phyloP scores from a whole-genome alignment of 2,113 vertebrate genomes.

The Embiotoca jacksoni region DNA sequence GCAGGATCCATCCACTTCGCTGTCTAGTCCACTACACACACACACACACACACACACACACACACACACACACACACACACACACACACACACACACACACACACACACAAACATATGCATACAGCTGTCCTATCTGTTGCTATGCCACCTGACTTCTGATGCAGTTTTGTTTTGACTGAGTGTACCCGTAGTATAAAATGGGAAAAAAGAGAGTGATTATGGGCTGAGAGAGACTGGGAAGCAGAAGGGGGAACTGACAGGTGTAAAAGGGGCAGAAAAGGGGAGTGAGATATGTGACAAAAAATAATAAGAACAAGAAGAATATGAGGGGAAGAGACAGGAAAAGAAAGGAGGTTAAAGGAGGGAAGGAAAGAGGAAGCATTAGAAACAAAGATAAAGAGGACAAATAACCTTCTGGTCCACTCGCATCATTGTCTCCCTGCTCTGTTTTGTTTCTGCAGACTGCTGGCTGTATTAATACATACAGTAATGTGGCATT shows the following conservation, averaged over 20 bases:
- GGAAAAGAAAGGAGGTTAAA: not conserved
- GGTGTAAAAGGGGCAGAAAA: not conserved
- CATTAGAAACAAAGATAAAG: not conserved
- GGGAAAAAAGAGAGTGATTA: not conserved
- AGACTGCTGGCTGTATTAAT: slow-evolving; percentile 38
- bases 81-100: slow-evolving; percentile 29
- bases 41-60: slow-evolving; percentile 16
- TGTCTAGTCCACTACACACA: slow-evolving; percentile 41
- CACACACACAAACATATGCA: slow-evolving; percentile 28
- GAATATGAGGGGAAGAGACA: not conserved
- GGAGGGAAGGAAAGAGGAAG: not conserved
- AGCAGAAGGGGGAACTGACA: not conserved
- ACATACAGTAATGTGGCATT: slow-evolving; percentile 65
- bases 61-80: slow-evolving; percentile 25
- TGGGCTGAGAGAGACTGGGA: not conserved
- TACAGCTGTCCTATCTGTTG: slow-evolving; percentile 67
- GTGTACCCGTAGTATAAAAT: slow-evolving; percentile 2
- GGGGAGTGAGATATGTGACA: not conserved
- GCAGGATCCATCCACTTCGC: slow-evolving; percentile 38
- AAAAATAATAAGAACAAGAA: not conserved
- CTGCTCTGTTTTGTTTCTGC: slow-evolving; percentile 23
- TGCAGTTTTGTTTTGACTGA: slow-evolving; percentile 62
- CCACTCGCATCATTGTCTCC: not conserved
- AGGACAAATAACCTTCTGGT: slow-evolving; percentile 35
- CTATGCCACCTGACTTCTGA: slow-evolving; percentile 63